Conservation (phyloP, 1,140 invertebrate genomes). For the Euborellia annulipes region DNA sequence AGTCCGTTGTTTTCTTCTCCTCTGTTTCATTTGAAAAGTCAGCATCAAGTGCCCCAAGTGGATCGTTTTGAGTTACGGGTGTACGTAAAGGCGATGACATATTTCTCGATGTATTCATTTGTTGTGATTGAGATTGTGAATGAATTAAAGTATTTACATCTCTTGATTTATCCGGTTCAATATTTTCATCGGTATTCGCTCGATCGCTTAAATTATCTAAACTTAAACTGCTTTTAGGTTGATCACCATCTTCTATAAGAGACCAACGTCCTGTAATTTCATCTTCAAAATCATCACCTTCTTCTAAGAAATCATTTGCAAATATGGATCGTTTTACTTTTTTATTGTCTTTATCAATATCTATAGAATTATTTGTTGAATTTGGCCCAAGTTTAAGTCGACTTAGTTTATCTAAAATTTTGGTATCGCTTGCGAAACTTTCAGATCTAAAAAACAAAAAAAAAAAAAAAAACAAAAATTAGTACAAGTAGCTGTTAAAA, state of each 20-base stretch:
- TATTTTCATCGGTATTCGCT: constrained; percentile 2
- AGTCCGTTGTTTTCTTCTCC: neutral
- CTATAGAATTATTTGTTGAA: constrained; percentile 3
- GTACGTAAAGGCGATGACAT: constrained; percentile 35
- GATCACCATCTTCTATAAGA: constrained; percentile 24
- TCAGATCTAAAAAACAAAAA: constrained; percentile 34
- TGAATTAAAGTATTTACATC: too few species aligned
- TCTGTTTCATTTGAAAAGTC: constrained; percentile 26
- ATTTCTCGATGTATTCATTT: too few species aligned
- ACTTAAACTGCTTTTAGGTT: constrained; percentile 25
- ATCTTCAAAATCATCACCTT: constrained; percentile 19
- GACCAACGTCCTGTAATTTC: constrained; percentile 18
- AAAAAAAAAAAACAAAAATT: too few species aligned
- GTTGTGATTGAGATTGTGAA: too few species aligned
- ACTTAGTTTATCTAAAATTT: constrained; percentile 53
- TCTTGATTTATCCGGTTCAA: too few species aligned
- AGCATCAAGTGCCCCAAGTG: constrained; percentile 57
- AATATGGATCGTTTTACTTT: too few species aligned
- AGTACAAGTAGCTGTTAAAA: too few species aligned
- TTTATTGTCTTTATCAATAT: too few species aligned
- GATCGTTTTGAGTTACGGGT: constrained; percentile 78
- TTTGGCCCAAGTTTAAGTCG: constrained; percentile 19
- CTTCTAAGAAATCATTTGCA: too few species aligned
- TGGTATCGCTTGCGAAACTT: constrained; percentile 58
- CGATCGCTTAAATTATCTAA: constrained; percentile 6